Evolutionary conservation across 2,797 vertebrate species (phyloP).

Genomic region (Sebastes iracundus): DNA sequence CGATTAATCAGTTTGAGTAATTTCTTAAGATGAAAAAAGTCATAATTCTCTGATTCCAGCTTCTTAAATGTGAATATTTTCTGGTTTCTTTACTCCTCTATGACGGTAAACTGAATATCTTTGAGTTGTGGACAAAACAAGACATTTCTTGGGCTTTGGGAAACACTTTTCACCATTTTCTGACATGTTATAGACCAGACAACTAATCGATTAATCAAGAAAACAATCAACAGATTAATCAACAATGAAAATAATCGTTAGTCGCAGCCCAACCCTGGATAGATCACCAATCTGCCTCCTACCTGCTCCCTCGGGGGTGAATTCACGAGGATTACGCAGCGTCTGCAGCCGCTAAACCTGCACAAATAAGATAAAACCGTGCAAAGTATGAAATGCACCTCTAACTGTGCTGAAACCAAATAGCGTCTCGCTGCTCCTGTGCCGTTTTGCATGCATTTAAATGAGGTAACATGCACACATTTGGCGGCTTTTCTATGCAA

Average conservation of each 20-base stretch:
- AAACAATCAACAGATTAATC: too few relatives aligned
- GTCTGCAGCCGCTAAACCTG: background rate
- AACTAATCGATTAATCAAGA: too few relatives aligned
- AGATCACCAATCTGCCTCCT: background rate
- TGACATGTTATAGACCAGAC: too few relatives aligned
- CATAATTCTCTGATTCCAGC: accelerated
- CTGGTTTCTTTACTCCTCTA: too few relatives aligned
- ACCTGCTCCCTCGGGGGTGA: background rate
- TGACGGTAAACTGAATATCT: too few relatives aligned
- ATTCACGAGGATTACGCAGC: background rate
- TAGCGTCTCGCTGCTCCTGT: background rate
- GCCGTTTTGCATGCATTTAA: background rate
- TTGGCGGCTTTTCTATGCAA: background rate
- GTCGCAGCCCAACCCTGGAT: background rate
- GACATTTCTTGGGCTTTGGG: too few relatives aligned
- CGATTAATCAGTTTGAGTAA: too few relatives aligned
- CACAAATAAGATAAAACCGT: background rate
- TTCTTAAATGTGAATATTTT: too few relatives aligned
- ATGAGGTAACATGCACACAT: background rate
- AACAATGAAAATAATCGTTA: too few relatives aligned
- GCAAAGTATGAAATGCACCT: background rate
- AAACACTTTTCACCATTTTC: too few relatives aligned
- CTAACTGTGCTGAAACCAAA: background rate
- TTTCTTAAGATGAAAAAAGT: accelerated
- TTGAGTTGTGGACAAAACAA: too few relatives aligned